Base-by-base conservation (phyloP, 2,888 invertebrate species). In the Agrotis exclamationis region DNA sequence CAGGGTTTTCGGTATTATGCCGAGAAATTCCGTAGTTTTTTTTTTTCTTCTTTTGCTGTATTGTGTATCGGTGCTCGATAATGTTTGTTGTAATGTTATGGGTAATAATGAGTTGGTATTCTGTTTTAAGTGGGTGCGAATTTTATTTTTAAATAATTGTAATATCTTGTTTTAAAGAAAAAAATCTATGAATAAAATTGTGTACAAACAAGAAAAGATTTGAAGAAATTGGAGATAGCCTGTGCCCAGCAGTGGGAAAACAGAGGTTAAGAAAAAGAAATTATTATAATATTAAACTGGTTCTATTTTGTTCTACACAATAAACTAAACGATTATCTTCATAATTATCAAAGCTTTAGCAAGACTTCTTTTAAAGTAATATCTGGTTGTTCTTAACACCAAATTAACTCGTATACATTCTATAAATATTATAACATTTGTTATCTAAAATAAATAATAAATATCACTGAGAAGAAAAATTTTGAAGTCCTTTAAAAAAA, bases 1-100 rank as follows among this genome's bases (percentile, higher is more conserved):
- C 77, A 9, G 71, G 85, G 83, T 63, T 77, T 84, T 76, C 67
- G 71, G 80, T 77, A 82, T 80, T 82, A 73, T 83, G 73, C 64
- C 33, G 73, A 80, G 85, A 77, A 76, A 85, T 83, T 76, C 76
- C 68, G 33, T 65, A 59, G 58, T 45, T 44, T 68, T 69, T 70
- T 74, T 74, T 80, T 75, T 71, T 64, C 63, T 70, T 57, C 53
- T 77, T 74, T 83, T 75, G 63, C 63, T 9, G 68, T 68, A 63
- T 74, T 74, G 73, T 74, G 71, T 68, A 70, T 82, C 53, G 75
- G 67, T 28, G 51, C 64, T 71, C 67, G 59, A 73, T 63, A 70
- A 58, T 82, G 53, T 83, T 82, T 75, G 65, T 64, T 70, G 58
- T 60, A 68, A 63, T 71, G 53, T 69, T 56, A 58, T 53, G 63